Evolutionary conservation across 2,797 vertebrate species (phyloP), one percentile per base, ranked within the genome.

Genomic region (Onychomys leucogaster): DNA sequence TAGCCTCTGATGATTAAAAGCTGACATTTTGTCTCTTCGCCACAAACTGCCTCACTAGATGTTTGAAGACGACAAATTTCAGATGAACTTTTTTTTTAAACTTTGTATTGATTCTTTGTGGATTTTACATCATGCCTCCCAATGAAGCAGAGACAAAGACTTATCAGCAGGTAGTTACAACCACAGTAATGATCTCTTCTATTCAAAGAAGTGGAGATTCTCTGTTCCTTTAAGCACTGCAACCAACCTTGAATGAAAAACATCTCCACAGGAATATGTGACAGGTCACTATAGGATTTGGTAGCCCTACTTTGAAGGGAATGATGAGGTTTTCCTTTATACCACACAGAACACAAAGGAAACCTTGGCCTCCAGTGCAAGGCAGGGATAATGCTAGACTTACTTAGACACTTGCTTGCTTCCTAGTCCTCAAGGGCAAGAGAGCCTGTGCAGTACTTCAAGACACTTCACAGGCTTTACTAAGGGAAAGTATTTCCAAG

Each of bases 401-500:
- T 75, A 49, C 41, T 32, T 12, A 59, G 43, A 76, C 6, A 46
- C 81, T 69, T 71, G 27, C 6, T 75, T 71, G 27, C 6, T 92
- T 25, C 63, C 83, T 93, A 6, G 27, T 81, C 27, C 81, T 37
- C 49, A 63, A 76, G 19, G 57, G 14, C 34, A 78, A n/a, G 57
- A 29, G 1, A 52, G 10, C 32, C 16, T 25, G 3, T 7, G 27
- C 21, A 76, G 65, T 49, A 82, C 65, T 78, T 65, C 27, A n/a
- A 59, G 73, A 32, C 29, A 63, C 65, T 27, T 90, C 43, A 37
- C 43, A 59, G 61, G 88, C 77, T 95, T 94, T 61, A 67, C 82
- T 78, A 89, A 76, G n/a, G 27, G 75, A 89, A 73, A 65, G 46
- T 41, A 65, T 96, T 65, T 90, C 37, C 82, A 93, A 29, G 21